phyloP scores from a whole-genome alignment of 2,888 invertebrate genomes.

The Gymnocheta viridis region DNA sequence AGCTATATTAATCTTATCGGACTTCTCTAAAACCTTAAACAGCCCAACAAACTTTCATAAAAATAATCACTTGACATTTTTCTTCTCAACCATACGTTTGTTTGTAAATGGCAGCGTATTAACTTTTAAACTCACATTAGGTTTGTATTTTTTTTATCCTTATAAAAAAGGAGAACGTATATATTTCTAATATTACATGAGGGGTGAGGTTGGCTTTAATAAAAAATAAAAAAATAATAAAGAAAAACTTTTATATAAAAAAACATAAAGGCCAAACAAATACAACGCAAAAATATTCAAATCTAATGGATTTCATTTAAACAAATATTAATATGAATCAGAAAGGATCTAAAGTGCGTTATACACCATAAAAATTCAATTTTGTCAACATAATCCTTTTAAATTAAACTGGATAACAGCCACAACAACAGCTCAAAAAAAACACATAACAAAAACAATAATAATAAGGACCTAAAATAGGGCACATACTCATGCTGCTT shows the following conservation, averaged over 20 bases:
- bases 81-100: not conserved
- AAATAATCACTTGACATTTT: slow-evolving; percentile 32
- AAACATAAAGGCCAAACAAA: not conserved
- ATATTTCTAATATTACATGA: not conserved
- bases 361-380: slow-evolving; percentile 62
- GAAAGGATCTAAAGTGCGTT: slow-evolving; percentile 37
- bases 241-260: not conserved
- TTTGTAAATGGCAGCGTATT: slow-evolving; percentile 28
- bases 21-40: not conserved
- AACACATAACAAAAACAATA: slow-evolving; percentile 1
- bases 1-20: not conserved
- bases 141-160: not conserved
- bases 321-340: slow-evolving; percentile 48
- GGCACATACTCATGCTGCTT: not conserved
- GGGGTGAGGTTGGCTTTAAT: slow-evolving; percentile 27
- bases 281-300: slow-evolving; percentile 29
- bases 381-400: slow-evolving; percentile 45
- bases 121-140: slow-evolving; percentile 47
- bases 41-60: slow-evolving; percentile 23
- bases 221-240: not conserved
- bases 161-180: not conserved
- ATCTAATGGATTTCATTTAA: slow-evolving; percentile 50
- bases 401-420: slow-evolving; percentile 50
- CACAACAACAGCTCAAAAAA: not conserved
- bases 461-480: slow-evolving; percentile 31